phyloP scores from a whole-genome alignment of 2,888 invertebrate genomes.

The Ecliptopera silaceata region DNA sequence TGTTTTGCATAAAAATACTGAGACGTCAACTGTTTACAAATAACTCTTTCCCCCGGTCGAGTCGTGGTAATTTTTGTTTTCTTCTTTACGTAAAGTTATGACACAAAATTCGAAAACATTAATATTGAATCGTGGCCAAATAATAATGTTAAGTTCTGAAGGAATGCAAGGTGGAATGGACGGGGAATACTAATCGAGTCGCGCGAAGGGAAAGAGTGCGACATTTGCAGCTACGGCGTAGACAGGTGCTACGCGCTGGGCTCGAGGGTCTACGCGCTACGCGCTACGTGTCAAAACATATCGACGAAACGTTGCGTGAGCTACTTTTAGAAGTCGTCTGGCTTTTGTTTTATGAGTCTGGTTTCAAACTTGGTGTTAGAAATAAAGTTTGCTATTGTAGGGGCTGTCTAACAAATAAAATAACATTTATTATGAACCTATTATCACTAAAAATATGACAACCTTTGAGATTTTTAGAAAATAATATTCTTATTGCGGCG shows the following conservation, averaged over 20 bases:
- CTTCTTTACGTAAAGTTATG: slow-evolving; percentile 73
- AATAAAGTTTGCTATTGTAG: neutral
- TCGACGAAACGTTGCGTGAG: slow-evolving; percentile 29
- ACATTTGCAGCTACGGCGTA: slow-evolving; percentile 61
- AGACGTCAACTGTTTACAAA: slow-evolving; percentile 79
- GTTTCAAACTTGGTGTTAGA: slow-evolving; percentile 13
- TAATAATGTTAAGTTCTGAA: slow-evolving; percentile 72
- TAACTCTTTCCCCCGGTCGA: slow-evolving; percentile 67
- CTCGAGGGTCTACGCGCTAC: slow-evolving; percentile 44
- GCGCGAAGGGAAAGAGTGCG: slow-evolving; percentile 41
- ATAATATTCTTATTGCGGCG: neutral
- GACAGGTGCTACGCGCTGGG: slow-evolving; percentile 63
- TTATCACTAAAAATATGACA: neutral
- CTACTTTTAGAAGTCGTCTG: slow-evolving; percentile 24
- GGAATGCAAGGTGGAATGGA: slow-evolving; percentile 61
- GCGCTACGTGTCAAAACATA: slow-evolving; percentile 33
- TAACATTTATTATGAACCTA: neutral
- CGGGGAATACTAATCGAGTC: slow-evolving; percentile 66
- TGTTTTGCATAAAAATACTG: slow-evolving; percentile 76
- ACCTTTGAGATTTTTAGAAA: neutral
- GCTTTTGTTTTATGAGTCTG: slow-evolving; percentile 25
- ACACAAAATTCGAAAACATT: slow-evolving; percentile 77
- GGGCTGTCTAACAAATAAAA: neutral
- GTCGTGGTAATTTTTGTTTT: slow-evolving; percentile 72
- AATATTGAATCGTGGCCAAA: slow-evolving; percentile 78